Conservation (phyloP, 2,113 vertebrate genomes). For the Triplophysa dalaica region DNA sequence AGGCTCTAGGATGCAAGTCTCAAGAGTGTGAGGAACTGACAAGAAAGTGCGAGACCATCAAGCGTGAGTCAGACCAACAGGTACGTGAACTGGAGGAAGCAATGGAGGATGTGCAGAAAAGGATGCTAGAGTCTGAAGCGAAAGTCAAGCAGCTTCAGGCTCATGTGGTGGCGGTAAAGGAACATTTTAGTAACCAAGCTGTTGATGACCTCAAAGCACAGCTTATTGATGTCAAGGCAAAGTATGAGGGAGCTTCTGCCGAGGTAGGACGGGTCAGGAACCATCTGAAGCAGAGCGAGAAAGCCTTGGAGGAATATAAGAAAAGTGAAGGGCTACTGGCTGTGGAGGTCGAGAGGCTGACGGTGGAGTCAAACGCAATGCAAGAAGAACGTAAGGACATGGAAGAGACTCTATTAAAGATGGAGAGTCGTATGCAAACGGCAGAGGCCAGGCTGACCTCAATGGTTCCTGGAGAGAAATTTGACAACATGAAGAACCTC, state of each 20-base stretch:
- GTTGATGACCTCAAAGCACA: conserved; percentile 85
- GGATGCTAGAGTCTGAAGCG: conserved; percentile 95
- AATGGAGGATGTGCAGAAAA: conserved; percentile 91
- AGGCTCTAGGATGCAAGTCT: conserved; percentile 79
- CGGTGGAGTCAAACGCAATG: conserved; percentile 73
- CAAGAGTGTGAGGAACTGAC: conserved; percentile 82
- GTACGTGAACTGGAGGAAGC: conserved; percentile 90
- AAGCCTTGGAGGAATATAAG: conserved; percentile 85
- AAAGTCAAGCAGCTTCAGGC: conserved; percentile 96
- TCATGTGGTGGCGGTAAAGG: conserved; percentile 92
- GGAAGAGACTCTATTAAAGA: conserved; percentile 62
- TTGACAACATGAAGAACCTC: conserved; percentile 88
- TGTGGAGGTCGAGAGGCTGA: conserved; percentile 79
- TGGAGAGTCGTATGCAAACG: conserved; percentile 79
- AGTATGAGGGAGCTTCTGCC: conserved; percentile 89
- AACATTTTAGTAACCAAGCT: conserved; percentile 78
- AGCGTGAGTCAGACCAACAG: conserved; percentile 86
- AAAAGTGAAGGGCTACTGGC: conserved; percentile 81
- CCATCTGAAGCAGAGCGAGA: conserved; percentile 87
- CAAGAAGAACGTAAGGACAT: conserved; percentile 76
- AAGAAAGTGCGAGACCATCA: conserved; percentile 77
- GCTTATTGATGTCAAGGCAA: conserved; percentile 83
- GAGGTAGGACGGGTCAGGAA: conserved; percentile 89
- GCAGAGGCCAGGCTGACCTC: conserved; percentile 63
- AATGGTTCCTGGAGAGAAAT: conserved; percentile 78